phyloP scores from a whole-genome alignment of 2,797 vertebrate genomes.

The Sebastes hubbsi region DNA sequence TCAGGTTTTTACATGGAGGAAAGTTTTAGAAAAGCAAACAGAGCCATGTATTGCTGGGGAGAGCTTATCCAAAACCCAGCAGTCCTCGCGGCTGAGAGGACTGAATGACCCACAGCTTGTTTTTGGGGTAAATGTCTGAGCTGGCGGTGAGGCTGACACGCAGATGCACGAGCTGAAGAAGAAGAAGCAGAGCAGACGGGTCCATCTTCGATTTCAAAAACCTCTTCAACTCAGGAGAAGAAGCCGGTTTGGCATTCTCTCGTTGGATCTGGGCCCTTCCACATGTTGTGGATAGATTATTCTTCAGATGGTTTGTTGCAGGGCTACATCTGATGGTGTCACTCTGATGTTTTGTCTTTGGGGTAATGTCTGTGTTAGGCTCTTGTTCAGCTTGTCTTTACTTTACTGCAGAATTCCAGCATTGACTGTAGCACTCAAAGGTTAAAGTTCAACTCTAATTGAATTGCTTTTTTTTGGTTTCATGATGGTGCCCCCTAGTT shows the following conservation, averaged over 20 bases:
- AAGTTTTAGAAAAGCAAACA: no score
- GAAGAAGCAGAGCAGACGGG: conserved; percentile 5
- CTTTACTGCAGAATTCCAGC: not conserved
- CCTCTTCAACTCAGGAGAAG: conserved; percentile 12
- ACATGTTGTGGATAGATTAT: conserved; percentile 56
- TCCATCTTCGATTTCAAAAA: conserved; percentile 27
- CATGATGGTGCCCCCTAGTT: not conserved
- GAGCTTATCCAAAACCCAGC: conserved; percentile 52
- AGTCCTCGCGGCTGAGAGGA: conserved; percentile 12
- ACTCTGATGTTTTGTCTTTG: conserved; percentile 19
- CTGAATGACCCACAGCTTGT: conserved; percentile 51
- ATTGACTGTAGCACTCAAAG: not conserved
- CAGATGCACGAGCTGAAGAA: conserved; percentile 28
- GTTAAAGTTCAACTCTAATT: not conserved
- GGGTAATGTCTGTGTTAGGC: not conserved
- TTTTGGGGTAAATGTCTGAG: conserved; percentile 59
- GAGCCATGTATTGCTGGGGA: conserved; percentile 1
- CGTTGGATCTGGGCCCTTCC: conserved; percentile 27
- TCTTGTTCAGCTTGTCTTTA: not conserved
- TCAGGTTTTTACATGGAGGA: no score
- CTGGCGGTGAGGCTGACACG: conserved; percentile 44
- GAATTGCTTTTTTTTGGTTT: not conserved
- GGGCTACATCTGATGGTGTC: conserved; percentile 11
- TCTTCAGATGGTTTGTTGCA: conserved; percentile 37
- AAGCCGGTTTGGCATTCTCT: conserved; percentile 32